These are phyloP conservation scores for silkworm (Bombyx mori) DNA, from an alignment of 1,140 invertebrate species.

Conservation along the genomic window ASM3026992v2 NC_085111.1:12282001-12282500, in stretches of 20 bases:
- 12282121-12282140: too few species aligned
- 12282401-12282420: not conserved
- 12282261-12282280: conserved; percentile 50
- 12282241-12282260: conserved; percentile 19
- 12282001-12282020: too few species aligned
- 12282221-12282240: too few species aligned
- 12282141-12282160: not conserved
- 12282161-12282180: not conserved
- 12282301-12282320: conserved; percentile 16
- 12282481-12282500: too few species aligned
- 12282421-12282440: not conserved
- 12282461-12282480: too few species aligned
- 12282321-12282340: conserved; percentile 15
- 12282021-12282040: too few species aligned
- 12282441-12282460: too few species aligned
- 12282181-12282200: not conserved
- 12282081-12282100: too few species aligned
- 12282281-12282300: conserved; percentile 50
- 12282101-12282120: too few species aligned
- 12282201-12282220: too few species aligned
- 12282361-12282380: conserved; percentile 53
- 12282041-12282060: too few species aligned
- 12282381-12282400: conserved; percentile 36
- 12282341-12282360: conserved; percentile 41
- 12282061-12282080: too few species aligned